Percentiles rank a stretch among this genome's conserved stretches.
phyloP scores from a whole-genome alignment of 37 sponge, comb jelly and placozoan species.

The Diacarnus erythraeanus region DNA sequence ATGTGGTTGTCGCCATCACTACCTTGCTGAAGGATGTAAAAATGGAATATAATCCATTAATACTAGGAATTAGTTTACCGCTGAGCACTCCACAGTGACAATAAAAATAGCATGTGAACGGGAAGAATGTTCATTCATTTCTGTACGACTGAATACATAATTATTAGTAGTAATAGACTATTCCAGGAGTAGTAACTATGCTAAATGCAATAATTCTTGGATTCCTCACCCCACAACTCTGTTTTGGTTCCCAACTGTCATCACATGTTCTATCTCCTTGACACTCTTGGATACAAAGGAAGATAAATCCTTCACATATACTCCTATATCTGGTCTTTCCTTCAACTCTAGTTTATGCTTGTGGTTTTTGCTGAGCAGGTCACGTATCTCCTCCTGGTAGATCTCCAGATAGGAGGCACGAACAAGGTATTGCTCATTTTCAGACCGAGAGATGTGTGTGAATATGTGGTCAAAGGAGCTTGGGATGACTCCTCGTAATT shows the following conservation, averaged over 20 bases:
- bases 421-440: constrained; percentile 92
- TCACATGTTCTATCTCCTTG: constrained; percentile 98
- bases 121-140: constrained; percentile 99
- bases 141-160: constrained; percentile 56
- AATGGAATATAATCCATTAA: background rate
- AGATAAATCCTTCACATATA: constrained; percentile 95
- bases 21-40: constrained; percentile 49
- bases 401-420: constrained; percentile 98
- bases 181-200: background rate
- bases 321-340: constrained; percentile 95
- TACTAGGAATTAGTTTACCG: constrained; percentile 46
- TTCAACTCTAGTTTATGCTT: constrained; percentile 83
- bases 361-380: constrained; percentile 95
- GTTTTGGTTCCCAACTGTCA: constrained; percentile 96
- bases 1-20: constrained; percentile 88
- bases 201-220: background rate
- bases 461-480: constrained; percentile 96
- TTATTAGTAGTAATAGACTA: background rate
- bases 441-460: constrained; percentile 81
- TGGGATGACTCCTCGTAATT: constrained; percentile 89
- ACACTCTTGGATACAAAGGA: constrained; percentile 96
- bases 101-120: constrained; percentile 98
- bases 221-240: constrained; percentile 82
- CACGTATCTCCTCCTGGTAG: constrained; percentile 97
- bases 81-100: constrained; percentile 93